A percentile compares a stretch with the other conserved stretches of the same genome.
Evolutionary conservation across 2,888 invertebrate genomes (phyloP).

Genomic region (Scrobipalpa atriplicella): DNA sequence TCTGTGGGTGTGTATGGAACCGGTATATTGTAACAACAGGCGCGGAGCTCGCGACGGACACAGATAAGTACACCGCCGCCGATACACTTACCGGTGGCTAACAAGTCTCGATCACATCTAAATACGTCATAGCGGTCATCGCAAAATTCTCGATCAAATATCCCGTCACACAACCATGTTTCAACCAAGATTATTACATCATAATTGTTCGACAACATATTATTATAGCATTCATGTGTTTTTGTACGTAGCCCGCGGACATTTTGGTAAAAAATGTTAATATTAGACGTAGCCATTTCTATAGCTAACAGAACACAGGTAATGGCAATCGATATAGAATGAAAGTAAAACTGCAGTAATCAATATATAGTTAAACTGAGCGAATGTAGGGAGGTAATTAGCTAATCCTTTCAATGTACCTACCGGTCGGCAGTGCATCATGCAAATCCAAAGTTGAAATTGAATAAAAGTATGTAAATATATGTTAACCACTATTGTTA

Average conservation of each 20-base stretch:
- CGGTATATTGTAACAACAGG: too few species aligned
- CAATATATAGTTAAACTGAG: too few species aligned
- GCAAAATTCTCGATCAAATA: conserved; percentile 17
- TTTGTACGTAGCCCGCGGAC: conserved; percentile 22
- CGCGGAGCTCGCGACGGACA: background rate
- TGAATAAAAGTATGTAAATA: too few species aligned
- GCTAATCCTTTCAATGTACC: too few species aligned
- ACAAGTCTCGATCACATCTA: conserved; percentile 9
- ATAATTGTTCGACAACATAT: background rate
- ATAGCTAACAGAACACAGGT: background rate
- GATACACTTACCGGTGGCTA: background rate
- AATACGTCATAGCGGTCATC: conserved; percentile 20
- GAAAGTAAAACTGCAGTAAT: too few species aligned
- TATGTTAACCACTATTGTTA: too few species aligned
- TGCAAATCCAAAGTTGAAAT: too few species aligned
- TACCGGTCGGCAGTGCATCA: too few species aligned
- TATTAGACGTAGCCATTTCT: too few species aligned
- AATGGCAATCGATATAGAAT: background rate
- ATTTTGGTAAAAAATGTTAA: too few species aligned
- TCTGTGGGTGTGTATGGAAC: too few species aligned
- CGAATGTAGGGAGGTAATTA: too few species aligned
- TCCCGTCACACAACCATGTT: conserved; percentile 16
- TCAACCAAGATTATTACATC: conserved; percentile 24
- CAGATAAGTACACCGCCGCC: conserved; percentile 21
- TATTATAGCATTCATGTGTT: background rate